These are phyloP conservation scores for Trichosurus vulpecula DNA, from an alignment of 2,797 vertebrate species.

Conservation along the genomic window DNA sequence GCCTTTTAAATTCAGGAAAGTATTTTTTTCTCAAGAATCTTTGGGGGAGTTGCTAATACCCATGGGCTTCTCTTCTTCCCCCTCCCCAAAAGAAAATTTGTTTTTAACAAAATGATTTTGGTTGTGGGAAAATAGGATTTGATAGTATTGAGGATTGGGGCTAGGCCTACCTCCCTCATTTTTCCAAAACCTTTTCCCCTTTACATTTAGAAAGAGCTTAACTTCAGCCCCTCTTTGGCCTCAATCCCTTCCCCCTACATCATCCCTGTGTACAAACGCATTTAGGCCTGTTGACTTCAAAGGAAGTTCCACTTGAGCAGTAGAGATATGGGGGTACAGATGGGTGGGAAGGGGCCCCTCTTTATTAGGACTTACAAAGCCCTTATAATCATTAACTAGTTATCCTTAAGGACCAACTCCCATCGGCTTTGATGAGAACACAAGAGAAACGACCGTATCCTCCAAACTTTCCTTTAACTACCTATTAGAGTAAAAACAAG, in stretches of 20 bases:
- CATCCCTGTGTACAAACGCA: constrained; percentile 31
- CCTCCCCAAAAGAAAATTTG: not conserved
- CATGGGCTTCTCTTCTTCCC: not conserved
- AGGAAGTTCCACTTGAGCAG: constrained; percentile 11
- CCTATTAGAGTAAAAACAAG: not conserved
- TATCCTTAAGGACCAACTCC: constrained; percentile 19
- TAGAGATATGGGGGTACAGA: constrained; percentile 44
- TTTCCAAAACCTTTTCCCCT: constrained; percentile 11
- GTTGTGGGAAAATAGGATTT: constrained; percentile 32
- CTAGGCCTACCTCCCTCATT: constrained; percentile 24
- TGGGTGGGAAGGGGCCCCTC: constrained; percentile 20
- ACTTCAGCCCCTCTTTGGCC: constrained; percentile 39
- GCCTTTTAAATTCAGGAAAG: not conserved
- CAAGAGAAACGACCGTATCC: constrained; percentile 14
- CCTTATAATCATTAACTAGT: constrained; percentile 68
- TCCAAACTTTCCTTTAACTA: not conserved
- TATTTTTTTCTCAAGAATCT: not conserved
- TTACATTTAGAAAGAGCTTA: constrained; percentile 39
- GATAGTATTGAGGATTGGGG: not conserved
- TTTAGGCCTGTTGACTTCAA: constrained; percentile 57
- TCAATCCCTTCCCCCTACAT: constrained; percentile 10
- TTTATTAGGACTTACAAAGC: constrained; percentile 57
- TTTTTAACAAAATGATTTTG: constrained; percentile 1
- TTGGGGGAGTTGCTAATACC: not conserved
- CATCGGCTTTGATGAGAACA: constrained; percentile 12